phyloP scores from a whole-genome alignment of 2,113 vertebrate genomes.

The Acrocephalus arundinaceus region DNA sequence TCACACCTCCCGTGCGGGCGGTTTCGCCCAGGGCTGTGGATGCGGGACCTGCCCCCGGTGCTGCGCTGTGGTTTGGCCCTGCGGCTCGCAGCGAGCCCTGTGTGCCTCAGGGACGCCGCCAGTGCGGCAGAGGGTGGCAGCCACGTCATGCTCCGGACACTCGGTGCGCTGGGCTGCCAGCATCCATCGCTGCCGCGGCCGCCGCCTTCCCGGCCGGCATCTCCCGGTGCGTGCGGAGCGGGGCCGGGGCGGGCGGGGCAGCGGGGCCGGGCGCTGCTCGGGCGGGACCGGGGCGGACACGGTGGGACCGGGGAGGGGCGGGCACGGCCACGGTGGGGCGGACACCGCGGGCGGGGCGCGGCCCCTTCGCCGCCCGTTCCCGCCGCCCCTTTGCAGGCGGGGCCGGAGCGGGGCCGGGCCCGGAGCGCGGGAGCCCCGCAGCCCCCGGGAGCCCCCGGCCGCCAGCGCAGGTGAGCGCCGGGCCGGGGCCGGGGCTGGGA shows the following conservation, averaged over 20 bases:
- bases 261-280: no score
- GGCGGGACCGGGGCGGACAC: no score
- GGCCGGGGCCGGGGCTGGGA: background rate
- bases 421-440: no score
- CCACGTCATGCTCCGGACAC: rapidly evolving
- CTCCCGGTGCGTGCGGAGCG: background rate
- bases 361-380: no score
- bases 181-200: rapidly evolving
- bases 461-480: background rate
- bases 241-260: background rate
- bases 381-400: no score
- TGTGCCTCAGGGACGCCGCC: background rate
- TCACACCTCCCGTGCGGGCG: rapidly evolving
- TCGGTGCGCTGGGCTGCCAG: background rate
- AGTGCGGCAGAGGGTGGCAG: background rate
- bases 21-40: rapidly evolving
- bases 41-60: background rate
- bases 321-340: no score
- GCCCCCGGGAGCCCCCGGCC: background rate
- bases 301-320: no score
- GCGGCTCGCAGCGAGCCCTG: background rate
- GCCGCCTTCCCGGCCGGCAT: background rate
- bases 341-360: no score
- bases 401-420: no score
- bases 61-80: rapidly evolving